Evolutionary conservation across 1,140 invertebrate genomes (phyloP), one percentile per base, ranked within the genome.

Genomic region (Ptiloglossa arizonensis): DNA sequence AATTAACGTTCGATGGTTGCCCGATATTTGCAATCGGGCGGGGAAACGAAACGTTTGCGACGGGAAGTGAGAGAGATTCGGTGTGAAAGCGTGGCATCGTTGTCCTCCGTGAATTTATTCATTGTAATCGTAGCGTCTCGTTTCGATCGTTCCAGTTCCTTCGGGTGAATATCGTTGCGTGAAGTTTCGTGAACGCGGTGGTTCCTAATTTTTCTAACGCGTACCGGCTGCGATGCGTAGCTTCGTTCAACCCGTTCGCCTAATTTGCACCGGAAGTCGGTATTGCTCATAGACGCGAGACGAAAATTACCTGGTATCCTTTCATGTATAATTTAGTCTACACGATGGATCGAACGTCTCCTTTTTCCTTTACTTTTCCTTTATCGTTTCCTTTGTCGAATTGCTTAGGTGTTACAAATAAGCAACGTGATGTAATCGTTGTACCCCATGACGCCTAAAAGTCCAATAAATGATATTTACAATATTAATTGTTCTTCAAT

Each of bases 381-480:
- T 41, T 70, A 6, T 38, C n/a, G 0, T 15, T 54, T 63, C 22
- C 52, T 79, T 69, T 73, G 72, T 81, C 79, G 70, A 63, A 85
- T 86, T 67, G 80, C 83, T 85, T 84, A 86, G 84, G 76, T 86
- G 84, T 86, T 86, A 85, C 60, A 86, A 86, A 60, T 86, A 86
- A 86, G 84, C 84, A 86, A 86, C 84, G 84, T 86, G 83, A 44
- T 86, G 84, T 86, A 86, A 85, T 86, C 84, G 84, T 86, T 85
- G 84, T 86, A 86, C 68, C 80, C 79, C 78, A 85, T 85, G 83
- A 86, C 80, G 84, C 84, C 84, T 86, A 86, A 86, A 74, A 86
- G 83, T 86, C 83, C 83, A 86, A 86, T 86, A 86, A 86, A 86
- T 86, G 72, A 86, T 86, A 86, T 86, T 86, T 86, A 86, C 83